Evolutionary conservation across 1,140 invertebrate genomes (phyloP), one percentile per base, ranked within the genome.

Genomic region (Temnothorax curvispinosus): DNA sequence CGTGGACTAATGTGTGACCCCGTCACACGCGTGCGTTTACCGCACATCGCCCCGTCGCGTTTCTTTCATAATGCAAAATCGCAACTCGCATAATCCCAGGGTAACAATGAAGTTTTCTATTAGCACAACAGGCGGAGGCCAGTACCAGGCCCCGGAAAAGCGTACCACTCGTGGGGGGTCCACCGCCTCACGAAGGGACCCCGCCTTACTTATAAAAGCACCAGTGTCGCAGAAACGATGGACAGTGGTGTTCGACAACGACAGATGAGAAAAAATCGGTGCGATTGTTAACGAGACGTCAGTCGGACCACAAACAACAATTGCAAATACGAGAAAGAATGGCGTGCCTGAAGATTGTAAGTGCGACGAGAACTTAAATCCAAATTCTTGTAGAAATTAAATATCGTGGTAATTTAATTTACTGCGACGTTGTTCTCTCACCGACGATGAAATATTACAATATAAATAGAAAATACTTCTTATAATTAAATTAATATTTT

Each of bases 271-370:
- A 82, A 88, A 89, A 90, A 85, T 85, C 76, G 58, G 88, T 64
- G 89, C 65, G 54, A 60, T 76, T 18, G n/a, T 62, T 89, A 32
- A 67, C 35, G 50, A 41, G 44, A 52, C n/a, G 47, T 44, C 41
- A 52, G 27, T 58, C 47, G 60, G 38, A 85, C 56, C 18, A 35
- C 52, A 74, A 18, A 88, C 64, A n/a, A 35, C 58, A 77, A 18
- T 41, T 75, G 72, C 64, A 77, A 56, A 41, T 62, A 50, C 69
- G 62, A 60, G 85, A 47, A 77, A 92, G 87, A 54, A 94, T 94
- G 93, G 92, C 93, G 77, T 88, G 58, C 67, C 62, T 86, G 21
- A 94, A 93, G 72, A 76, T 94, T 44, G 93, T 94, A 69, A 94
- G 93, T 91, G 54, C 80, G 27, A 56, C 11, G 27, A 41, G n/a